Percentiles rank a stretch among this genome's conserved stretches.
phyloP scores from a whole-genome alignment of 2,113 vertebrate genomes.

The Nansenia antarctica region DNA sequence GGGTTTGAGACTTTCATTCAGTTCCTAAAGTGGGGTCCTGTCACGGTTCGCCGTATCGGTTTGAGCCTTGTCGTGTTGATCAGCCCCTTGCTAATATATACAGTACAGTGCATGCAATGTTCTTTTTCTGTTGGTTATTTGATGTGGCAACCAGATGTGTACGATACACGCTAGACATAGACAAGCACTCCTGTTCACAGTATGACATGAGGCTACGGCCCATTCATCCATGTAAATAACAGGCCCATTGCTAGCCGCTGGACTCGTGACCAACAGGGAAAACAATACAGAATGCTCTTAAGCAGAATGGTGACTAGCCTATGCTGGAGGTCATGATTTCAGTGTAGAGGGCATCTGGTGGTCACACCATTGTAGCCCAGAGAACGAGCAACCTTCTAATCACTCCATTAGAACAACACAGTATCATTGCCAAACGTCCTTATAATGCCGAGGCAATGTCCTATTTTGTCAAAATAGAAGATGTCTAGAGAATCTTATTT shows the following conservation, averaged over 20 bases:
- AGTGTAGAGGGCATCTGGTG: slow-evolving; percentile 45
- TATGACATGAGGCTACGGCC: neutral
- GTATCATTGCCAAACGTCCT: too few species aligned
- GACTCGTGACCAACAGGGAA: slow-evolving; percentile 53
- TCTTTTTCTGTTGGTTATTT: neutral
- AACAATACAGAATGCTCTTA: slow-evolving; percentile 56
- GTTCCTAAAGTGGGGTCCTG: too few species aligned
- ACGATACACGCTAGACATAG: neutral
- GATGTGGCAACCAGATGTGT: neutral
- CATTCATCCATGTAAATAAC: slow-evolving; percentile 6
- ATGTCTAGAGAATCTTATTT: slow-evolving; percentile 52
- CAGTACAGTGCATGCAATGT: neutral
- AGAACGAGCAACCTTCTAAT: slow-evolving; percentile 30
- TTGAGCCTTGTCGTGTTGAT: too few species aligned
- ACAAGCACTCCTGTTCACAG: neutral
- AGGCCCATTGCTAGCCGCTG: neutral
- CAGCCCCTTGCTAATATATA: too few species aligned
- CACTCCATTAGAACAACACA: slow-evolving; percentile 56
- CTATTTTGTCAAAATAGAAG: too few species aligned
- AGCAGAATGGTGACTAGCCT: slow-evolving; percentile 39
- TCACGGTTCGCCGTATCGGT: too few species aligned
- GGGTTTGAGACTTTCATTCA: too few species aligned
- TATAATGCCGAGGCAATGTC: too few species aligned
- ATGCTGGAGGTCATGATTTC: slow-evolving; percentile 57
- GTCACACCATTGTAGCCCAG: slow-evolving; percentile 44